Percentiles rank a stretch among this genome's conserved stretches.
These are phyloP conservation scores for Drosophila paranaensis DNA, from an alignment of 2,888 invertebrate species.

Conservation along the genomic window DNA sequence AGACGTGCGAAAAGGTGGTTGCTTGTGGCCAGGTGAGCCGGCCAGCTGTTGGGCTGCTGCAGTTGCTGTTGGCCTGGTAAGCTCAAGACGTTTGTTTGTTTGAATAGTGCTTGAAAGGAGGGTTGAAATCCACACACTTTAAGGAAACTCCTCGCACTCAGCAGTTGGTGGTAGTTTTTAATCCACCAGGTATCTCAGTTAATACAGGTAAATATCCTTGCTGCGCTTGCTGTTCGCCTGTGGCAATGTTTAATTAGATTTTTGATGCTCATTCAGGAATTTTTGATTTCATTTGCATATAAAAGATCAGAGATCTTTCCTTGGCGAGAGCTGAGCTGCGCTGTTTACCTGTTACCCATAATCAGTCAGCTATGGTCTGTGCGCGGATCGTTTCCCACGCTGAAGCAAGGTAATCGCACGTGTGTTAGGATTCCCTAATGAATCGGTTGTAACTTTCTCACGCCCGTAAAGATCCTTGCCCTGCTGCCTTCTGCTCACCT, in stretches of 20 bases:
- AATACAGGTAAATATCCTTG: constrained; percentile 4
- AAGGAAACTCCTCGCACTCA: not conserved
- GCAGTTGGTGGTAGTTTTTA: constrained; percentile 20
- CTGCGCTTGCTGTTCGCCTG: constrained; percentile 56
- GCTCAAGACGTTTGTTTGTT: constrained; percentile 46
- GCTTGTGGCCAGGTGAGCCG: not conserved
- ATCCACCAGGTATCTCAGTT: constrained; percentile 4
- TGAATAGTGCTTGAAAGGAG: constrained; percentile 13
- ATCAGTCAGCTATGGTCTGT: not conserved
- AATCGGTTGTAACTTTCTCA: not conserved
- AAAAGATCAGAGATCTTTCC: not conserved
- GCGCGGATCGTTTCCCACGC: constrained; percentile 1
- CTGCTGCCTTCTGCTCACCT: constrained; percentile 5
- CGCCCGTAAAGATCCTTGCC: not conserved
- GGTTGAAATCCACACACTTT: constrained; percentile 11
- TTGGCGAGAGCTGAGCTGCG: not conserved
- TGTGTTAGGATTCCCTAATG: not conserved
- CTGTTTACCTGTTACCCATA: constrained; percentile 19
- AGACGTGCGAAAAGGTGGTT: not conserved
- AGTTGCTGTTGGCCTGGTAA: constrained; percentile 53
- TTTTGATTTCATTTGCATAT: constrained; percentile 48
- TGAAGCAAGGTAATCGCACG: not conserved
- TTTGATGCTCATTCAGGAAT: constrained; percentile 13
- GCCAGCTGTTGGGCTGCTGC: not conserved
- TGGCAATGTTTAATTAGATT: constrained; percentile 46